Percentiles rank a stretch among this genome's conserved stretches.
Evolutionary conservation across 2,888 invertebrate species (phyloP).

Genomic region (Hololepta plana): DNA sequence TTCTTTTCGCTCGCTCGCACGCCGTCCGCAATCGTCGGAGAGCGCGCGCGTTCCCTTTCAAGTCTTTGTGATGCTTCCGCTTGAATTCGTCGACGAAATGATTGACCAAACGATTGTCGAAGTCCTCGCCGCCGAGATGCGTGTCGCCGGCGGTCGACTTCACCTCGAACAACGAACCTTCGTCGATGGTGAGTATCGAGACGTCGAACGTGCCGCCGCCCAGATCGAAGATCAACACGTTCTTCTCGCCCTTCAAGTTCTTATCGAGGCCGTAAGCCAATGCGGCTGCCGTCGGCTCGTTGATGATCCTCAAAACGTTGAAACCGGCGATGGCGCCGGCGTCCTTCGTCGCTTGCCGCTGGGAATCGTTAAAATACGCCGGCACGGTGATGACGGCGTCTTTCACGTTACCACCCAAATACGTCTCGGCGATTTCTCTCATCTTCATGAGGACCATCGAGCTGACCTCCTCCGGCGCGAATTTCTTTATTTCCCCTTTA

Average conservation of each 20-base stretch:
- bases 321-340: conserved; percentile 72
- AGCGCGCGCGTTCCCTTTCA: conserved; percentile 55
- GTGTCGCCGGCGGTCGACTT: conserved; percentile 68
- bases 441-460: conserved; percentile 75
- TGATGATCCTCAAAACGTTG: conserved; percentile 77
- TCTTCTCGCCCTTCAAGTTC: conserved; percentile 53
- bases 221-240: conserved; percentile 57
- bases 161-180: conserved; percentile 68
- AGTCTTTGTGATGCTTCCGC: conserved; percentile 50
- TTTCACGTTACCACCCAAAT: conserved; percentile 49
- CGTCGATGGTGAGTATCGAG: conserved; percentile 75
- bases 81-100: conserved; percentile 66
- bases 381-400: conserved; percentile 74
- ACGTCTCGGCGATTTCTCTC: conserved; percentile 63
- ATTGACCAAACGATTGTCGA: conserved; percentile 63
- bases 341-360: conserved; percentile 76
- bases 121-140: conserved; percentile 62
- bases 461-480: conserved; percentile 69
- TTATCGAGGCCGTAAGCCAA: conserved; percentile 71
- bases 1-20: conserved; percentile 65
- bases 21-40: conserved; percentile 69
- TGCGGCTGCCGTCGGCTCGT: conserved; percentile 81
- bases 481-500: conserved; percentile 55
- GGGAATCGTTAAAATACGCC: conserved; percentile 69
- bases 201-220: conserved; percentile 89